These are phyloP conservation scores for Campylomormyrus numenius DNA, from an alignment of 2,113 vertebrate genomes.

Conservation along the genomic window DNA sequence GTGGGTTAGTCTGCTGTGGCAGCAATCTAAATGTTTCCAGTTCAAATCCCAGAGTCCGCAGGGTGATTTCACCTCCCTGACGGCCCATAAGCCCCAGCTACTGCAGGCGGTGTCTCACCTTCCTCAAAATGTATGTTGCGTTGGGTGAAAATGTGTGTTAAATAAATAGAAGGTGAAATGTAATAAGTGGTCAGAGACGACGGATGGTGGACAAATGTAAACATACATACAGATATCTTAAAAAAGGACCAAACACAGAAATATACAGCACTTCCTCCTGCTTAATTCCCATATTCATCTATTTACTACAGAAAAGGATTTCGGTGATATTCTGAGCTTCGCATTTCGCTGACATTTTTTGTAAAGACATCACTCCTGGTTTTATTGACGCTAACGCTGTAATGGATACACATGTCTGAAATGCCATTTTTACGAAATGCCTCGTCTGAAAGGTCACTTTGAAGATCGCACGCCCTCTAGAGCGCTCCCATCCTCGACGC, in stretches of 20 bases:
- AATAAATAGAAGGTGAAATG: not conserved
- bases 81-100: not conserved
- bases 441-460: not conserved
- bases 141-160: not conserved
- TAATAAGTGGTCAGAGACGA: not conserved
- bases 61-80: not conserved
- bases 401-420: not conserved
- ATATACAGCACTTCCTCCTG: not conserved
- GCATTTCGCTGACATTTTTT: not conserved
- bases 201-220: not conserved
- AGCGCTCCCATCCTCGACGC: not conserved
- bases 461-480: not conserved
- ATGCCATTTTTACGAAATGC: not conserved
- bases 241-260: not conserved
- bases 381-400: not conserved
- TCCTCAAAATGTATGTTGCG: not conserved
- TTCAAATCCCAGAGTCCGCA: not conserved
- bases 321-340: not conserved
- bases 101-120: not conserved
- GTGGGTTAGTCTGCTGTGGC: not conserved
- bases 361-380: not conserved
- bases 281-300: not conserved
- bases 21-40: not conserved
- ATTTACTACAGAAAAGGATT: not conserved
- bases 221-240: not conserved